Evolutionary conservation across 2,113 vertebrate genomes (phyloP), one percentile per base, ranked within the genome.

Genomic region (Urocolius indicus): DNA sequence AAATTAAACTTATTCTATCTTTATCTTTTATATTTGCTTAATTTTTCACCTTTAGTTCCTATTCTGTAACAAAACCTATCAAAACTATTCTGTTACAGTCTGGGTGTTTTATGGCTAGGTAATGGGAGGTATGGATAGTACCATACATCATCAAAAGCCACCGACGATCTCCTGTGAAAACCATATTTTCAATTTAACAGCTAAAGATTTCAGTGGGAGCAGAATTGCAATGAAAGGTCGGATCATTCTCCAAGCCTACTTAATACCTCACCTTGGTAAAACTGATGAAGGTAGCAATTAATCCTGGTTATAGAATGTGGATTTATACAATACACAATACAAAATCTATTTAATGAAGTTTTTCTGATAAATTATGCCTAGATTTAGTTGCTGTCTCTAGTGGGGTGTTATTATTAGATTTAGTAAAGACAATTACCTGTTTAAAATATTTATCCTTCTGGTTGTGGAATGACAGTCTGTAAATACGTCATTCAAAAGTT

Each of bases 201-300:
- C 69, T 89, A 54, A 81, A 84, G 18, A 23, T 84, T 79, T 89
- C 2, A 4, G 19, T 65, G 84, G 11, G n/a, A 89, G 17, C 9
- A 61, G 45, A 81, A 68, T 30, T 30, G 20, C 69, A 84, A 6
- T 6, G 58, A 75, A 45, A 75, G 41, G 34, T 87, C 74, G 63
- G 30, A 69, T 67, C 24, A 16, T 61, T 62, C 69, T 79, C 54
- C 66, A 54, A 54, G 17, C 16, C 51, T 76, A 17, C 36, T 84
- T 94, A 91, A 87, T 85, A 66, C 46, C 84, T 87, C 77, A 91
- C 49, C 74, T 80, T 71, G 55, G 29, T 77, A 65, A 93, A 87
- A 71, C 30, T 63, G 55, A 77, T 86, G 82, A 90, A 76, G 46
- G 51, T 66, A 46, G 26, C 7, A 48, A 85, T 83, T 91, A 93